Evolutionary conservation across 2,113 vertebrate species (phyloP).

Genomic region (Sarotherodon lohbergeri): DNA sequence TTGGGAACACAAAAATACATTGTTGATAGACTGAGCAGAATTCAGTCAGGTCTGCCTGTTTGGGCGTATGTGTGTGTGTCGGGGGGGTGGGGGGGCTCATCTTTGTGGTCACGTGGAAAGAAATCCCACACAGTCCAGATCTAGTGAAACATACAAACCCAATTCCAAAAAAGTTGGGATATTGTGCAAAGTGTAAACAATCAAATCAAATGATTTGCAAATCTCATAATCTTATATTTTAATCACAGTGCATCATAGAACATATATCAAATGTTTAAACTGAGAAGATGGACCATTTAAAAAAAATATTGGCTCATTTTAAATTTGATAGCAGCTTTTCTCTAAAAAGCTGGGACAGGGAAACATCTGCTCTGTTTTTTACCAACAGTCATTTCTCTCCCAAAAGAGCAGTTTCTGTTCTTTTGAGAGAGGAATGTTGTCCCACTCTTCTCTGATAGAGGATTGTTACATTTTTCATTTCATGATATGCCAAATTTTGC

Average conservation of each 20-base stretch:
- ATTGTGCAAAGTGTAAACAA: not conserved
- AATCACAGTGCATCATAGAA: not conserved
- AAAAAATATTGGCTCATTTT: not conserved
- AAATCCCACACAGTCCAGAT: slow-evolving; percentile 13
- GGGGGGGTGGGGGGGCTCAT: slow-evolving; percentile 1
- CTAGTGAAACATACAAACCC: not conserved
- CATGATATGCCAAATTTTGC: not conserved
- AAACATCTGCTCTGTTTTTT: not conserved
- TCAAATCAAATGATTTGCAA: not conserved
- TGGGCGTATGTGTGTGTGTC: not conserved
- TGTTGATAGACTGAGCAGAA: slow-evolving; percentile 26
- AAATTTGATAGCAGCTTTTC: not conserved
- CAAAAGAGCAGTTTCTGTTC: not conserved
- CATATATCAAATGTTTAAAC: not conserved
- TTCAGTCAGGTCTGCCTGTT: not conserved
- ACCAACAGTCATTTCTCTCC: not conserved
- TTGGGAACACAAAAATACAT: slow-evolving; percentile 51
- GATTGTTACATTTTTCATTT: not conserved
- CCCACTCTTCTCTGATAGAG: not conserved
- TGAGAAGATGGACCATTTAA: not conserved
- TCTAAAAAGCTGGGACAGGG: not conserved
- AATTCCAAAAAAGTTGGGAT: not conserved
- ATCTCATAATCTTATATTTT: not conserved
- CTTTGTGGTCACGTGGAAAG: not conserved
- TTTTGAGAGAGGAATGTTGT: not conserved